Conservation (phyloP, 2,113 vertebrate species). For the Thalassarche chlororhynchos region DNA sequence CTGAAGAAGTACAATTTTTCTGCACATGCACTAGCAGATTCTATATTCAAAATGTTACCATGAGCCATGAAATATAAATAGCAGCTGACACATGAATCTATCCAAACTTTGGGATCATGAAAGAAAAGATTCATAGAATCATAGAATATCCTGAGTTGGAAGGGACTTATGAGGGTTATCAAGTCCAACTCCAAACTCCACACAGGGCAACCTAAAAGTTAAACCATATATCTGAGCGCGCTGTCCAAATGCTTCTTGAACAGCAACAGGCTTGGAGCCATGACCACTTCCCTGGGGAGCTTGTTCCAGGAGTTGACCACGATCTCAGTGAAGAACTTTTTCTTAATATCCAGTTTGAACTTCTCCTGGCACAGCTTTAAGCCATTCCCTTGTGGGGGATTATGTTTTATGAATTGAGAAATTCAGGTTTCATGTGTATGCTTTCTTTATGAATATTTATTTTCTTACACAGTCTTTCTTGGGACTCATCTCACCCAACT, state of each 20-base stretch:
- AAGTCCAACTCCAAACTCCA: not conserved
- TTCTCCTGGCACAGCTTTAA: not conserved
- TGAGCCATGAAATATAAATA: not conserved
- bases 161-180: not conserved
- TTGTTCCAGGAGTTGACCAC: not conserved
- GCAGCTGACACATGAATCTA: not conserved
- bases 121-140: not conserved
- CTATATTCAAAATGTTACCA: not conserved
- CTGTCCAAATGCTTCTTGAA: not conserved
- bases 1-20: not conserved
- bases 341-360: not conserved
- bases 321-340: not conserved
- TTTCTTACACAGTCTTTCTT: not conserved
- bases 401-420: not conserved
- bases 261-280: not conserved
- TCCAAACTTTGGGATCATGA: not conserved
- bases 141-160: not conserved
- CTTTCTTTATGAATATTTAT: not conserved
- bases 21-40: not conserved
- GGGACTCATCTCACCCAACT: not conserved
- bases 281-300: not conserved
- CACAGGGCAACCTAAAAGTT: not conserved
- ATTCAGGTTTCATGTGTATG: not conserved
- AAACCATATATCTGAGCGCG: accelerated
- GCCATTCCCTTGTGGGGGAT: not conserved